phyloP scores from a whole-genome alignment of 1,140 invertebrate species.

The Tetranychus cinnabarinus region DNA sequence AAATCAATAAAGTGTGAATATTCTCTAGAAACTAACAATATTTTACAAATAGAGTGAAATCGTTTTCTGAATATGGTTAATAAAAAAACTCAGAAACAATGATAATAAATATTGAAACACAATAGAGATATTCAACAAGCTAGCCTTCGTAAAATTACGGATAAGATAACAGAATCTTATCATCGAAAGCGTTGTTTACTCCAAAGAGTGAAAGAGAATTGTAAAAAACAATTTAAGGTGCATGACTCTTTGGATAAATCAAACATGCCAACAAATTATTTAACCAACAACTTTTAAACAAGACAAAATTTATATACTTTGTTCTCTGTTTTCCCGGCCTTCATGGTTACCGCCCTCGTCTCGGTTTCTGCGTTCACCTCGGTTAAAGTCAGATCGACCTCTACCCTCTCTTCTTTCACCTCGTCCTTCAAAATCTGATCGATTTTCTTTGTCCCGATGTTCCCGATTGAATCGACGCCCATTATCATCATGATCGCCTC shows the following conservation, averaged over 20 bases:
- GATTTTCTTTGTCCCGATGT: neutral
- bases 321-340: neutral
- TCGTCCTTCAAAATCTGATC: neutral
- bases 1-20: neutral
- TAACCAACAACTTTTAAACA: neutral
- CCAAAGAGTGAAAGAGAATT: neutral
- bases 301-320: neutral
- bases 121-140: no score
- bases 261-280: neutral
- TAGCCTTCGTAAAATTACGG: no score
- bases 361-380: neutral
- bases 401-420: neutral
- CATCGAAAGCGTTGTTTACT: neutral
- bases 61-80: no score
- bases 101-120: no score
- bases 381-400: neutral
- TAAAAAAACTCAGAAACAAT: no score
- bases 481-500: conserved; percentile 1
- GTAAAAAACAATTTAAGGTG: neutral
- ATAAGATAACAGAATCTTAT: no score
- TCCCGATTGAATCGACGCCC: neutral
- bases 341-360: neutral
- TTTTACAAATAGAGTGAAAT: no score
- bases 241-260: neutral
- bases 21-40: neutral